Evolutionary conservation across 2,113 vertebrate species (phyloP).

Genomic region (Fukomys damarensis): DNA sequence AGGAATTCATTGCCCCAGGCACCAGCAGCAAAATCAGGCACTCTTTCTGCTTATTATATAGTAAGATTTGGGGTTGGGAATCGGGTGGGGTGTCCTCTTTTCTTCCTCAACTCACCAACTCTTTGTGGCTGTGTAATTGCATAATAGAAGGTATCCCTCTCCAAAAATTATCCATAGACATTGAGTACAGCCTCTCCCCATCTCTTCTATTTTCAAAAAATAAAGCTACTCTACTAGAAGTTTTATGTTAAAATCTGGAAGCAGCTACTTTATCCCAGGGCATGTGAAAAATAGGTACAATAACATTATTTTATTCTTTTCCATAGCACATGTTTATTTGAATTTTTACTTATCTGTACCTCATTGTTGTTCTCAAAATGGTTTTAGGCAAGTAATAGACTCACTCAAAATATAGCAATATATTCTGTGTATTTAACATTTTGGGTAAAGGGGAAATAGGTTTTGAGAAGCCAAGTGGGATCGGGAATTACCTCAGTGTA

Average conservation of each 20-base stretch:
- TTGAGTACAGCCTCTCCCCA: not conserved
- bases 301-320: not conserved
- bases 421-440: not conserved
- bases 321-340: not conserved
- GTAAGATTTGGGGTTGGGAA: not conserved
- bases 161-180: not conserved
- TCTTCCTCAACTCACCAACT: not conserved
- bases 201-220: constrained; percentile 6
- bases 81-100: not conserved
- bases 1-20: constrained; percentile 20
- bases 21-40: not conserved
- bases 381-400: not conserved
- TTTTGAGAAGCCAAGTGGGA: not conserved
- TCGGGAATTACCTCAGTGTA: not conserved
- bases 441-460: not conserved
- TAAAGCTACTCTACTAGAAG: not conserved
- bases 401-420: not conserved
- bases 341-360: constrained; percentile 18
- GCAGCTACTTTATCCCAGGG: not conserved
- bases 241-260: constrained; percentile 5
- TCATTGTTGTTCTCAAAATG: not conserved
- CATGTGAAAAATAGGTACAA: not conserved
- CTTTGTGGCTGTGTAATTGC: not conserved
- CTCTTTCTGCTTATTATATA: not conserved
- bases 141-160: constrained; percentile 21